Evolutionary conservation across 2,888 invertebrate species (phyloP), one percentile per base, ranked within the genome.

Genomic region (Hypena proboscidalis): DNA sequence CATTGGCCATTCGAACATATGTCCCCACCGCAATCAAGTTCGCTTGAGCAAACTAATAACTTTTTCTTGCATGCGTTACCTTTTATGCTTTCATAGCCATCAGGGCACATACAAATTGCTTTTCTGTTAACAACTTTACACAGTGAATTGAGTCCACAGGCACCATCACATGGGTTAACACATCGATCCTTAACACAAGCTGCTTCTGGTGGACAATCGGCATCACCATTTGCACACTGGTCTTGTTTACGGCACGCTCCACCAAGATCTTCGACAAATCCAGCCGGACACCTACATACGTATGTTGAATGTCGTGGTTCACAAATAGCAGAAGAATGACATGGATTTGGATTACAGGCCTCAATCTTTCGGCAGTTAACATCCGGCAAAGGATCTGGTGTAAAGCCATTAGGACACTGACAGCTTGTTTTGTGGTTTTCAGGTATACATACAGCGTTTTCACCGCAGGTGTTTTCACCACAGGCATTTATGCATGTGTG

Each of bases 401-500:
- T 93, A 74, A 93, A 96, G 5, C 97, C 97, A 17, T 95, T 95
- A 20, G 97, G 97, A 74, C 98, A 98, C 73, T 96, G 96, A 65
- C 98, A 98, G 9, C 92, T 93, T 4, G 95, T 93, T 72, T 94
- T 94, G 74, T 97, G 97, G 67, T 96, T 95, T 80, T 97, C 96
- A 3, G 96, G 94, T 60, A 97, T 93, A 76, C 98, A 98, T 8
- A 97, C 95, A 4, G 97, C 96, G 80, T 97, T 97, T 9, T 93
- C 93, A 0, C 97, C 97, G 69, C 97, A 98, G 1, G 95, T 94
- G 59, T 95, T 94, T 74, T 95, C 95, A 52, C 94, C 93, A 71
- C 97, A 97, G 4, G 95, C 96, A 74, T 95, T 94, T 66, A 93
- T 93, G 68, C 97, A 98, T 11, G 94, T 95, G 73, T 97, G 95